These are phyloP conservation scores for Theristicus caerulescens DNA, from an alignment of 2,113 vertebrate genomes.

Conservation along the genomic window DNA sequence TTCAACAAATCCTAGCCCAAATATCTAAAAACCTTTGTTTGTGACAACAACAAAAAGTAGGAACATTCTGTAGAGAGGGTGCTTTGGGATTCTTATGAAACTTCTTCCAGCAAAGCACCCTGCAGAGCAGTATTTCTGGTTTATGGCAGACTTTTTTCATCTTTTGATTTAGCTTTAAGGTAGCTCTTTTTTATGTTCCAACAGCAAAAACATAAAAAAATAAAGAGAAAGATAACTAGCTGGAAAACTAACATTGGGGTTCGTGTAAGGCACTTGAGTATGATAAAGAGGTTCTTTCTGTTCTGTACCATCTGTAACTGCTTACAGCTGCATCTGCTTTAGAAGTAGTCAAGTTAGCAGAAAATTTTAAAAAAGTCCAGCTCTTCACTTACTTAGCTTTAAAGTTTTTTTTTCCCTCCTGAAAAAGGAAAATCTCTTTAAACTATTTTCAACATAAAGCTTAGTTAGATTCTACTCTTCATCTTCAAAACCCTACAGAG, in stretches of 20 bases:
- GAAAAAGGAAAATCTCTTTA: neutral
- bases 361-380: neutral
- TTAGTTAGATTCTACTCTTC: slow-evolving; percentile 41
- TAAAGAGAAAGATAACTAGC: neutral
- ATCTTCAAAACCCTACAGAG: slow-evolving; percentile 23
- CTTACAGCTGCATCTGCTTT: slow-evolving; percentile 50
- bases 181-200: neutral
- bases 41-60: neutral
- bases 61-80: neutral
- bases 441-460: slow-evolving; percentile 26
- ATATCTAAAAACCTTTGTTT: neutral
- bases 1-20: neutral
- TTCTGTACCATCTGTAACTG: slow-evolving; percentile 26
- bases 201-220: neutral
- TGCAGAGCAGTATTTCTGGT: neutral
- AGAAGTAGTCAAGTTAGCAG: slow-evolving; percentile 16
- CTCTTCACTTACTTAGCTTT: slow-evolving; percentile 14
- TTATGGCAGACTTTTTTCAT: neutral
- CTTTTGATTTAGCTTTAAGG: slow-evolving; percentile 8
- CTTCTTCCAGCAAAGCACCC: neutral
- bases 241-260: neutral
- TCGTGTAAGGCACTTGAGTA: neutral
- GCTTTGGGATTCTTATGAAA: neutral
- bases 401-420: neutral
- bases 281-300: slow-evolving; percentile 12